phyloP scores from a whole-genome alignment of 2,888 invertebrate species.

The Tenthredo mesomela region DNA sequence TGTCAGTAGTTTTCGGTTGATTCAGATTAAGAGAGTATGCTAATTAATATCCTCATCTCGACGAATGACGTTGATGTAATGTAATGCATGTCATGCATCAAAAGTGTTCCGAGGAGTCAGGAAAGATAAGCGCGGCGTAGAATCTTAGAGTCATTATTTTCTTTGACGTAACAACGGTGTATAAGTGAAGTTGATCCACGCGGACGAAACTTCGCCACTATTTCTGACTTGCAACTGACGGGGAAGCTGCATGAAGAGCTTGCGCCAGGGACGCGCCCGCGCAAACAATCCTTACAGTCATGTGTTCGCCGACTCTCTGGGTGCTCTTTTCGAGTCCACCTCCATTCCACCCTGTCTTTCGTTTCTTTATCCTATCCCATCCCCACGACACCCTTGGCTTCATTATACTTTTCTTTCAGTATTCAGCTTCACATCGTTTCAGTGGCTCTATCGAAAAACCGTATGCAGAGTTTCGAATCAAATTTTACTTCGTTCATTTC shows the following conservation, averaged over 20 bases:
- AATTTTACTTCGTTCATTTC: no score
- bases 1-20: no score
- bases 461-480: no score
- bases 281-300: constrained; percentile 70
- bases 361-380: constrained; percentile 18
- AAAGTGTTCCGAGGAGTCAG: background rate
- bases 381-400: constrained; percentile 39
- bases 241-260: constrained; percentile 75
- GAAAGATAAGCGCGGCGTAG: background rate
- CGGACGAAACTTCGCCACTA: constrained; percentile 70
- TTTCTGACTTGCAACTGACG: constrained; percentile 76
- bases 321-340: constrained; percentile 41
- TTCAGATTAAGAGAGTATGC: no score
- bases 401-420: constrained; percentile 51
- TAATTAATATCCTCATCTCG: background rate
- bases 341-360: constrained; percentile 5
- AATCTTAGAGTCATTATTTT: constrained; percentile 42
- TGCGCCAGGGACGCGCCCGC: constrained; percentile 72
- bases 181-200: constrained; percentile 37
- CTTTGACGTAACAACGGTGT: background rate
- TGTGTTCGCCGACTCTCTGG: constrained; percentile 35
- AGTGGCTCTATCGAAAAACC: no score
- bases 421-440: background rate
- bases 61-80: background rate
- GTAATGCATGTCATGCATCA: background rate